A percentile compares a stretch with the other conserved stretches of the same genome.
These are phyloP conservation scores for Mesochorus sp. DNA, from an alignment of 2,888 invertebrate genomes.

Conservation along the genomic window DNA sequence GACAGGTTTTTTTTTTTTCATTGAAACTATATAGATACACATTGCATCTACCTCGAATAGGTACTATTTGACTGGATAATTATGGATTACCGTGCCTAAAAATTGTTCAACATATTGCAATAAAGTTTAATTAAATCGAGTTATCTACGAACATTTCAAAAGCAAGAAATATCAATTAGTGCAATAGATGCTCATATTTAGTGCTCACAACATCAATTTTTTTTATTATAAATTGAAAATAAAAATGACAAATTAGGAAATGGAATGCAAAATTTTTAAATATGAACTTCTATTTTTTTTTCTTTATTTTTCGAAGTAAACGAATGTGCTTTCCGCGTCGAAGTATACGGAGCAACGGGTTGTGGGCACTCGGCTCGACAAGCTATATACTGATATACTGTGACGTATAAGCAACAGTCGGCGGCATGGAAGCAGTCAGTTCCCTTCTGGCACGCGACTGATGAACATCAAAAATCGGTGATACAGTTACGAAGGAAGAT, in stretches of 20 bases:
- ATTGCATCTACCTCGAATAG: too few species aligned
- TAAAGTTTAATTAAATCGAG: too few species aligned
- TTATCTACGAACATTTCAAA: too few species aligned
- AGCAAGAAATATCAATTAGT: too few species aligned
- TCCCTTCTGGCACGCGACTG: conserved; percentile 77
- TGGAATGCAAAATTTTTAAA: background rate
- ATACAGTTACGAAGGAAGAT: conserved; percentile 16
- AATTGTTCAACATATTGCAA: too few species aligned
- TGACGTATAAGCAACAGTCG: conserved; percentile 74
- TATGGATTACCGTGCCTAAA: too few species aligned
- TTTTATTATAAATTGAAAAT: background rate
- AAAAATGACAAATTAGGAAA: background rate
- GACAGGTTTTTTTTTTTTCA: too few species aligned
- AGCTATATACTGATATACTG: conserved; percentile 63
- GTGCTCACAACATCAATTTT: too few species aligned
- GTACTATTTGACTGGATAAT: too few species aligned
- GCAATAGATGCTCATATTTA: too few species aligned
- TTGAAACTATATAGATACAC: too few species aligned
- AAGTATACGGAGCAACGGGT: conserved; percentile 39
- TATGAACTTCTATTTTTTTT: background rate
- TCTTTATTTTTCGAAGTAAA: background rate
- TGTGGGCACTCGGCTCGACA: conserved; percentile 64
- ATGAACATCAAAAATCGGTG: conserved; percentile 69
- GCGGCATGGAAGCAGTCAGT: conserved; percentile 74
- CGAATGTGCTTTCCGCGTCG: conserved; percentile 28